These are phyloP conservation scores for Drosophila rellima DNA, from an alignment of 2,888 invertebrate species.

Conservation along the genomic window DNA sequence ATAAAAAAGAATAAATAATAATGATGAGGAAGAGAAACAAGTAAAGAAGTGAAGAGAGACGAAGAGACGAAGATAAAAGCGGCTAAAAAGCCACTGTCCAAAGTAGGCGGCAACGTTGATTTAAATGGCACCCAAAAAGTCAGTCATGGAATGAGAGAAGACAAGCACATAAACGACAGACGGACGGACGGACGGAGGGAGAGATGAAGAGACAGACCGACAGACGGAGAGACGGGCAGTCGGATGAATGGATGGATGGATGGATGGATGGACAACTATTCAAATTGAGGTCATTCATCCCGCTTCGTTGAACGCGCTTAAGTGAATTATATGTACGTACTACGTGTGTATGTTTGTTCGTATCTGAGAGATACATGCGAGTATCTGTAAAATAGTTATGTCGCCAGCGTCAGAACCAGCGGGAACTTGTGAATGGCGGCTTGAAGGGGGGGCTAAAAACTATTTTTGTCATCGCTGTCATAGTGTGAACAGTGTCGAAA, in stretches of 20 bases:
- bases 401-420: slow-evolving; percentile 29
- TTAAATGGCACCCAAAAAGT: slow-evolving; percentile 78
- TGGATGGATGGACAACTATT: slow-evolving; percentile 75
- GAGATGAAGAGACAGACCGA: slow-evolving; percentile 5
- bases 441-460: slow-evolving; percentile 19
- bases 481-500: not conserved
- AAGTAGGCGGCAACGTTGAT: slow-evolving; percentile 76
- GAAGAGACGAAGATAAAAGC: slow-evolving; percentile 44
- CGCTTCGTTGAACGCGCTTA: slow-evolving; percentile 83
- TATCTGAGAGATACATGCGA: slow-evolving; percentile 45
- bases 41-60: slow-evolving; percentile 1
- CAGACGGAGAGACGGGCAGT: not conserved
- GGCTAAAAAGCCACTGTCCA: slow-evolving; percentile 58
- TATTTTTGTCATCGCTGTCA: slow-evolving; percentile 51
- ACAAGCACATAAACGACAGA: slow-evolving; percentile 15
- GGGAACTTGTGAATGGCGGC: slow-evolving; percentile 27
- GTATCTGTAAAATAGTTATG: slow-evolving; percentile 43
- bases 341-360: slow-evolving; percentile 3
- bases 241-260: slow-evolving; percentile 34
- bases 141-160: slow-evolving; percentile 59
- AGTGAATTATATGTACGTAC: slow-evolving; percentile 77
- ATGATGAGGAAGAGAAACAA: slow-evolving; percentile 7
- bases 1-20: slow-evolving; percentile 12
- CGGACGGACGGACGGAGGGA: slow-evolving; percentile 4
- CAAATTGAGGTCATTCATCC: slow-evolving; percentile 83